Base-by-base conservation (phyloP, 2,888 invertebrate genomes). In the Apodemia hepburni region DNA sequence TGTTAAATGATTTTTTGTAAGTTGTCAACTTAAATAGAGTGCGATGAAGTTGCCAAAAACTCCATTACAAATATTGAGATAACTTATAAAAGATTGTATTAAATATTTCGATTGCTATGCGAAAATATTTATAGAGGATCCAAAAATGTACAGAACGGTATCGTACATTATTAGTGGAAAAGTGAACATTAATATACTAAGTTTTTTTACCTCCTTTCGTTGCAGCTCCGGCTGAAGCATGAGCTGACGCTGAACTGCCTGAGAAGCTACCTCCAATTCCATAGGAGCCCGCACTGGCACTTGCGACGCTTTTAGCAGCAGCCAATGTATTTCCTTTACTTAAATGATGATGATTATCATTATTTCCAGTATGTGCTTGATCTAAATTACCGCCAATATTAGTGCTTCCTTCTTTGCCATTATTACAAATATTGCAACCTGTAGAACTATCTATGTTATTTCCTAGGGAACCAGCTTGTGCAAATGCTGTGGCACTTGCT, bases 161-260 rank as follows among this genome's bases (percentile, higher is more conserved):
- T 33, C 8, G 33, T 33, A 33, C 33, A 33, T 7, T 33, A 33
- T 33, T 7, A 33, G 33, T 33, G 33, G 33, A 62, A 57, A 38
- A 12, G 12, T 12, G 15, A 0, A 2, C 12, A 12, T 38, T 38
- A 49, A 17, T 9, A 8, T 9, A 33, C 33, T 9, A 9, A 33
- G 2, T 33, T 33, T 9, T 29, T 17, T 63, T 66, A 71, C 87
- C 82, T 82, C 84, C 85, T 84, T 87, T 87, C 45, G 79, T 78
- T 59, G 74, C 75, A 51, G 81, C 78, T 67, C 87, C 86, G 47
- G 85, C 71, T 27, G 82, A 76, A 22, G 87, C 81, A 61, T 87
- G 84, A 6, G 87, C 84, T 27, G 77, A 75, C n/a, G 87, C 82
- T 33, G 84, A 81, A 65, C 85, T 85, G 68, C 82, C 78, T n/a